Base-by-base conservation (phyloP, 1,140 invertebrate species). In the Drosophila busckii region DNA sequence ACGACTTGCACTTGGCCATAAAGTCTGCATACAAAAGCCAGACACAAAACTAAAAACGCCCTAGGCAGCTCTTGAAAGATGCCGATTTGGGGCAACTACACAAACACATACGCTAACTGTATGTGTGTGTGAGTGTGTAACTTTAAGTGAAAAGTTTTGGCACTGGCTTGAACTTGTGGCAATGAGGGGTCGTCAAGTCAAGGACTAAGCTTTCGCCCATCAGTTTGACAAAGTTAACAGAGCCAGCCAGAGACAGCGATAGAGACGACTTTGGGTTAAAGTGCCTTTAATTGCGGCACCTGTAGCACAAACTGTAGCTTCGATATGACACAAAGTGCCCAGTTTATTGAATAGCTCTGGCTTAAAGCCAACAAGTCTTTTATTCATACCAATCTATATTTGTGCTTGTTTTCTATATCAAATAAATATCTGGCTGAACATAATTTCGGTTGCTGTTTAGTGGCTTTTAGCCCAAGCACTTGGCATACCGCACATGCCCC, bases 401-500 rank as follows among this genome's bases (percentile, higher is more conserved):
- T n/a, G n/a, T n/a, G n/a, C n/a, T n/a, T n/a, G n/a, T n/a, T n/a
- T n/a, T n/a, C n/a, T n/a, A n/a, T n/a, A n/a, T n/a, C 19, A 49
- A 49, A 38, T 49, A 34, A 41, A 42, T 53, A 42, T 13, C 64
- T 53, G 35, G 60, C 23, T 53, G 34, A 17, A 26, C 34, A 37
- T 67, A 71, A 62, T 67, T 61, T 55, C 29, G 34, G 46, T 62
- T 53, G 48, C 45, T 44, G 48, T 52, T 50, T 42, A 29, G 52
- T 56, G 29, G 52, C 10, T 15, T 4, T 37, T 41, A 15, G 35
- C 9, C 25, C 23, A 38, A 20, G 44, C 41, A 10, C 13, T 23
- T 32, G 16, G 28, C 37, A 42, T 20, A 12, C 9, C 42, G 35
- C 31, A 50, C 23, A 35, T 28, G 2, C 31, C 45, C 26, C 32